Conservation (phyloP, 2,888 invertebrate species). For the Cheilosia impressa region DNA sequence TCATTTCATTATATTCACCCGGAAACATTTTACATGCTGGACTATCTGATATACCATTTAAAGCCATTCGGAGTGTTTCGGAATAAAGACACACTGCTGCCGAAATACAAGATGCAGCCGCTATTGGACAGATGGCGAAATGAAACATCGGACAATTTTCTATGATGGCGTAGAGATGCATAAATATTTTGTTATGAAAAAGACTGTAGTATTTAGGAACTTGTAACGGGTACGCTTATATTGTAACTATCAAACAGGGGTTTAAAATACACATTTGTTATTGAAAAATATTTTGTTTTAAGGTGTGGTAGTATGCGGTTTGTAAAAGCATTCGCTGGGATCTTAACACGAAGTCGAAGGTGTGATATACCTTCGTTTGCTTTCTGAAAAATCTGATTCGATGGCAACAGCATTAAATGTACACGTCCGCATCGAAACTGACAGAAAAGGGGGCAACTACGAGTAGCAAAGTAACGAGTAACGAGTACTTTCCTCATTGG, state of each 20-base stretch:
- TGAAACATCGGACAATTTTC: conserved; percentile 76
- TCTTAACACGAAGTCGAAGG: too few relatives aligned
- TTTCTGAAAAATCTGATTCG: too few relatives aligned
- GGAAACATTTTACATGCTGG: conserved; percentile 96
- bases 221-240: conserved; percentile 67
- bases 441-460: too few relatives aligned
- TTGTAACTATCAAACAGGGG: conserved; percentile 45
- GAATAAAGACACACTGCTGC: conserved; percentile 52
- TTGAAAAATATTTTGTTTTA: not conserved
- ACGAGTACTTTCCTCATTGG: too few relatives aligned
- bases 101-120: conserved; percentile 74
- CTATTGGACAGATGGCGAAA: conserved; percentile 76
- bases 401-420: too few relatives aligned
- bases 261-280: conserved; percentile 42
- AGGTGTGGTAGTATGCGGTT: too few relatives aligned
- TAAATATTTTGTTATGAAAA: conserved; percentile 8
- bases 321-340: too few relatives aligned
- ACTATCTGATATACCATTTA: conserved; percentile 96
- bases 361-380: too few relatives aligned
- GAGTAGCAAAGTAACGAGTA: too few relatives aligned
- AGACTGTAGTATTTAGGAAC: conserved; percentile 54
- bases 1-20: conserved; percentile 97
- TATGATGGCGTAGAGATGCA: not conserved
- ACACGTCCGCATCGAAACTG: too few relatives aligned
- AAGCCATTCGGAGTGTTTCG: conserved; percentile 87